Percentiles rank a stretch among this genome's conserved stretches.
phyloP scores from a whole-genome alignment of 2,797 vertebrate genomes.

The Pagetopsis macropterus region DNA sequence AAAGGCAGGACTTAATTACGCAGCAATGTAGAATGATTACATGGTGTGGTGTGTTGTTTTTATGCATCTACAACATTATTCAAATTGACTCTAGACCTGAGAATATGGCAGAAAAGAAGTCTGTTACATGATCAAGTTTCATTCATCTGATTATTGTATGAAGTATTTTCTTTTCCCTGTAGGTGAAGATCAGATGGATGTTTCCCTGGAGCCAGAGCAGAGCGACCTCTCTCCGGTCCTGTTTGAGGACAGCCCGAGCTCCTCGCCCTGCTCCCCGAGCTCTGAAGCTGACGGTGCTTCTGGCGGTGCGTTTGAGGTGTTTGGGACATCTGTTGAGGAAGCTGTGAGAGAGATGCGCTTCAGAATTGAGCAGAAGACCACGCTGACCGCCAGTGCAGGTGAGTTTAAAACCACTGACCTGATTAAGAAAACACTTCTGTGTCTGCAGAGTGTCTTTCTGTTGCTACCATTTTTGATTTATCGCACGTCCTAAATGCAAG shows the following conservation, averaged over 20 bases:
- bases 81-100: neutral
- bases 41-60: neutral
- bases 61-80: neutral
- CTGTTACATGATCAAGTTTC: neutral
- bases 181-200: constrained; percentile 56
- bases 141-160: neutral
- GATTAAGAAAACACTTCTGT: neutral
- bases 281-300: constrained; percentile 21
- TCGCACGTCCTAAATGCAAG: neutral
- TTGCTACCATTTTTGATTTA: neutral
- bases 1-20: constrained; percentile 56
- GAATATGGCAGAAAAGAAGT: neutral
- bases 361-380: constrained; percentile 94
- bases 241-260: constrained; percentile 88
- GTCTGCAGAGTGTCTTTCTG: neutral
- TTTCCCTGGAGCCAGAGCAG: constrained; percentile 13
- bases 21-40: neutral
- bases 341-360: constrained; percentile 97
- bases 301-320: constrained; percentile 75
- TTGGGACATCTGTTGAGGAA: constrained; percentile 92
- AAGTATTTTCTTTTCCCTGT: neutral
- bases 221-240: constrained; percentile 86
- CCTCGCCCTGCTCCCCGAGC: constrained; percentile 48
- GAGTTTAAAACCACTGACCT: neutral
- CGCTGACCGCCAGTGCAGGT: constrained; percentile 97